A percentile compares a stretch with the other conserved stretches of the same genome.
Conservation (phyloP, 1,140 invertebrate species). For the Aricia agestis region DNA sequence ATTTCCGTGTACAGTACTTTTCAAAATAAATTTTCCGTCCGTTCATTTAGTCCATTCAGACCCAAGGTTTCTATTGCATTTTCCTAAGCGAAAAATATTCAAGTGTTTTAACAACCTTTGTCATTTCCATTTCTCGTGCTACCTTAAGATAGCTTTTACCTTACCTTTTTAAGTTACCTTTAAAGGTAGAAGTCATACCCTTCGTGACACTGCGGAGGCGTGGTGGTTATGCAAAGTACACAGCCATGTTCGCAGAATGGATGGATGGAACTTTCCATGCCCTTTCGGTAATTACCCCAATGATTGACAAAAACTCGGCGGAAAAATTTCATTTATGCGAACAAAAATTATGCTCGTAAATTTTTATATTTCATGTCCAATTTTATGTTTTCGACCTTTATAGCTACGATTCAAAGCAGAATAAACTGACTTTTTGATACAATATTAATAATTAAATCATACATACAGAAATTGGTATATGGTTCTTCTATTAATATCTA, state of each 20-base stretch:
- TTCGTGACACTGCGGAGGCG: conserved; percentile 18
- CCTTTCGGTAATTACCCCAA: conserved; percentile 19
- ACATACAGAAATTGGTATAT: too few species aligned
- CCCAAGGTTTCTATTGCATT: too few species aligned
- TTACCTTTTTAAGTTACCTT: too few species aligned
- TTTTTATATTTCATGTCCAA: background rate
- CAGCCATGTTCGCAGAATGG: conserved; percentile 13
- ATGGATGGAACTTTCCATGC: conserved; percentile 18
- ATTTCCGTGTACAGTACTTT: too few species aligned
- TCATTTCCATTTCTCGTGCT: background rate
- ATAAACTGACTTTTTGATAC: background rate
- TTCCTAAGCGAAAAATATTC: too few species aligned
- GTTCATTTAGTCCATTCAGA: too few species aligned
- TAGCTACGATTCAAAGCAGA: background rate
- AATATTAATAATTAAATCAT: too few species aligned
- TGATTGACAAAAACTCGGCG: conserved; percentile 9
- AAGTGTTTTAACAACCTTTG: background rate
- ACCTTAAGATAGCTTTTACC: background rate
- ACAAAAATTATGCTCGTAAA: background rate
- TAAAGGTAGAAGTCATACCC: background rate
- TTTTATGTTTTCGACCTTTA: background rate
- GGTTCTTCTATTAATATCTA: too few species aligned
- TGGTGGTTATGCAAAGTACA: conserved; percentile 33
- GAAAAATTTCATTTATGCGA: background rate
- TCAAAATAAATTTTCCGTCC: too few species aligned